A percentile compares a stretch with the other conserved stretches of the same genome.
Conservation (phyloP, 1,140 invertebrate species). For the Anoplophora glabripennis region DNA sequence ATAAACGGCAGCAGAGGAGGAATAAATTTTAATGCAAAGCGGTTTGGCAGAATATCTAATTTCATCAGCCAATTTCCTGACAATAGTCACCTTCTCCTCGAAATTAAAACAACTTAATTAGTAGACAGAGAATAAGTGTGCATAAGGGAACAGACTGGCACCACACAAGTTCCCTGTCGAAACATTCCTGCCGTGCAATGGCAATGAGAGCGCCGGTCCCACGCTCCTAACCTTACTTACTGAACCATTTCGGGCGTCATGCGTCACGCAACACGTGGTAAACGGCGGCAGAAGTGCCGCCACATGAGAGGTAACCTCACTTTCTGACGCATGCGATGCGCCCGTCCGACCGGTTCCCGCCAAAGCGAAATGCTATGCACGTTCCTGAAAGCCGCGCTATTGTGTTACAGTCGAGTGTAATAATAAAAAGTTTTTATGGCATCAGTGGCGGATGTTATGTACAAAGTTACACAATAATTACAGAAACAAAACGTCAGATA, state of each 20-base stretch:
- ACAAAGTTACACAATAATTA: too few relatives aligned
- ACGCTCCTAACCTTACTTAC: constrained; percentile 13
- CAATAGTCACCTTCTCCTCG: too few relatives aligned
- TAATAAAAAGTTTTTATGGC: neutral
- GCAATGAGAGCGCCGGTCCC: constrained; percentile 11
- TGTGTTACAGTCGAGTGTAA: constrained; percentile 1
- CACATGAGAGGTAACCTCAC: constrained; percentile 9
- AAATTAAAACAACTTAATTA: too few relatives aligned
- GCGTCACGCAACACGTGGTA: constrained; percentile 9
- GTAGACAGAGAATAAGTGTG: too few relatives aligned
- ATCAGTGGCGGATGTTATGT: too few relatives aligned
- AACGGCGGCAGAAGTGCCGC: neutral
- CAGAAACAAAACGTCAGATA: too few relatives aligned
- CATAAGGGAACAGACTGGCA: too few relatives aligned
- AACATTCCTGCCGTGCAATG: constrained; percentile 8
- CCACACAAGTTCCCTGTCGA: neutral
- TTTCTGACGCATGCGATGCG: constrained; percentile 1
- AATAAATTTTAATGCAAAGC: too few relatives aligned
- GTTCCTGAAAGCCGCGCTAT: constrained; percentile 3
- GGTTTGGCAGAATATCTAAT: too few relatives aligned
- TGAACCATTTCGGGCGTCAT: constrained; percentile 6
- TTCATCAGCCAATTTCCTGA: too few relatives aligned
- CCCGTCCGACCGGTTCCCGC: constrained; percentile 7
- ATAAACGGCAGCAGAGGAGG: too few relatives aligned
- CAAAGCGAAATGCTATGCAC: neutral